These are phyloP conservation scores for Oscheius sp. DNA, from an alignment of 2,888 invertebrate species.

Conservation along the genomic window DNA sequence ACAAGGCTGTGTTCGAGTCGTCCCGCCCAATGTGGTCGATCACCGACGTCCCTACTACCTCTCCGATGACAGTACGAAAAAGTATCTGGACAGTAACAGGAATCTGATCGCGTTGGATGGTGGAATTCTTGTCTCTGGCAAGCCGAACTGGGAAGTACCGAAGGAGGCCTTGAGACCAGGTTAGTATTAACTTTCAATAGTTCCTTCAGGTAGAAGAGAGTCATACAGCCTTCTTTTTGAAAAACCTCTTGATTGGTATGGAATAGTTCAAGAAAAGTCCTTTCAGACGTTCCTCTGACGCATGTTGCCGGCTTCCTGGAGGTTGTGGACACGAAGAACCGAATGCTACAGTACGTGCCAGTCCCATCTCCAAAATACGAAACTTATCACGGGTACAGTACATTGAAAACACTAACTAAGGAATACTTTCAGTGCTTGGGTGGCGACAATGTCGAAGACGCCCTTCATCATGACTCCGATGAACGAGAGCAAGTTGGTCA, in stretches of 20 bases:
- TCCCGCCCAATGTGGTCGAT: slow-evolving; percentile 25
- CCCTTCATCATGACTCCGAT: slow-evolving; percentile 75
- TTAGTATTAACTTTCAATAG: slow-evolving; percentile 34
- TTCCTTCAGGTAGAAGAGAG: too few relatives aligned
- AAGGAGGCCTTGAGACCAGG: slow-evolving; percentile 71
- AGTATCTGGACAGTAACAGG: slow-evolving; percentile 36
- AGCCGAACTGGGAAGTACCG: slow-evolving; percentile 73
- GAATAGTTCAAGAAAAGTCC: too few relatives aligned
- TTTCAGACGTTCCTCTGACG: slow-evolving; percentile 57
- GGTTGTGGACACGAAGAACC: slow-evolving; percentile 77
- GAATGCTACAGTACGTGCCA: slow-evolving; percentile 77
- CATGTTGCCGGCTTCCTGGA: slow-evolving; percentile 76
- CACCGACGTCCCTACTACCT: slow-evolving; percentile 43
- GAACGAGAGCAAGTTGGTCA: slow-evolving; percentile 76
- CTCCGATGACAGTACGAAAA: slow-evolving; percentile 36
- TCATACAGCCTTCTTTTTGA: too few relatives aligned
- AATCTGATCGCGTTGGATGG: slow-evolving; percentile 42
- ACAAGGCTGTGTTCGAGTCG: slow-evolving; percentile 18
- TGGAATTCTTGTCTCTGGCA: slow-evolving; percentile 50
- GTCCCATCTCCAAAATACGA: slow-evolving; percentile 75
- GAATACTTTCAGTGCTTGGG: slow-evolving; percentile 73
- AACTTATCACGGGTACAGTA: slow-evolving; percentile 73
- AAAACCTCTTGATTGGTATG: too few relatives aligned
- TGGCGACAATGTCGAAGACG: slow-evolving; percentile 75
- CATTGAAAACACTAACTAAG: background rate